Evolutionary conservation across 2,888 invertebrate species (phyloP).

Genomic region (Pharmacophagus antenor): DNA sequence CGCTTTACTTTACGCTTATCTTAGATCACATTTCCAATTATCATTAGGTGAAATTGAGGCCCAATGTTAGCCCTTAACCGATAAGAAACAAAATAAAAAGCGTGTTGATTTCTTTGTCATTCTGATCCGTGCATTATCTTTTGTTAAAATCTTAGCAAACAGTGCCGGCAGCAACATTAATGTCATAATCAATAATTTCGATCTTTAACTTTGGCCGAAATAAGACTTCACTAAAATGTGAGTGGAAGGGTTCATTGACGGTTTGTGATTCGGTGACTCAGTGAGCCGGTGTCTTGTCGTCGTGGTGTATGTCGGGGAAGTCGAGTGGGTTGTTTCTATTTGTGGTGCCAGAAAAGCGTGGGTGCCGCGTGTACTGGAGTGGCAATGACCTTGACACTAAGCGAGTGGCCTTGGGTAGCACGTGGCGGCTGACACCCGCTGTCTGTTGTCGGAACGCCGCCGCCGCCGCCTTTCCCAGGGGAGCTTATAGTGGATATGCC

Average conservation of each 20-base stretch:
- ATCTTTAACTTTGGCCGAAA: not conserved
- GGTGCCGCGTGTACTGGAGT: slow-evolving; percentile 80
- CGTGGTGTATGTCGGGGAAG: slow-evolving; percentile 61
- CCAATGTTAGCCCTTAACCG: no score
- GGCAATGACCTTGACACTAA: slow-evolving; percentile 81
- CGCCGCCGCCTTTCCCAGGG: slow-evolving; percentile 80
- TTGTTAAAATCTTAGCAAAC: not conserved
- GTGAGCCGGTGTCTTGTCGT: slow-evolving; percentile 49
- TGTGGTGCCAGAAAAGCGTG: slow-evolving; percentile 80
- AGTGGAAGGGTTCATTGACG: not conserved
- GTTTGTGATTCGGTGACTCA: slow-evolving; percentile 22
- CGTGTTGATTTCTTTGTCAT: not conserved
- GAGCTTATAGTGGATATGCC: slow-evolving; percentile 76
- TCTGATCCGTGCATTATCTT: not conserved
- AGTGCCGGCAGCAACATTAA: not conserved
- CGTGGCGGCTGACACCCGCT: slow-evolving; percentile 81
- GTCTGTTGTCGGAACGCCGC: slow-evolving; percentile 80
- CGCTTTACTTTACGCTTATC: no score
- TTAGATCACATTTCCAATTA: no score
- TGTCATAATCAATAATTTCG: not conserved
- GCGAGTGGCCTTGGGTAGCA: slow-evolving; percentile 81
- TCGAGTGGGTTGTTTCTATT: slow-evolving; percentile 75
- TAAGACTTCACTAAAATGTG: no score
- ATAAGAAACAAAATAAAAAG: no score
- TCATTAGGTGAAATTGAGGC: no score